phyloP scores from a whole-genome alignment of 1,140 invertebrate genomes.

The Druon quercuslanigerum region DNA sequence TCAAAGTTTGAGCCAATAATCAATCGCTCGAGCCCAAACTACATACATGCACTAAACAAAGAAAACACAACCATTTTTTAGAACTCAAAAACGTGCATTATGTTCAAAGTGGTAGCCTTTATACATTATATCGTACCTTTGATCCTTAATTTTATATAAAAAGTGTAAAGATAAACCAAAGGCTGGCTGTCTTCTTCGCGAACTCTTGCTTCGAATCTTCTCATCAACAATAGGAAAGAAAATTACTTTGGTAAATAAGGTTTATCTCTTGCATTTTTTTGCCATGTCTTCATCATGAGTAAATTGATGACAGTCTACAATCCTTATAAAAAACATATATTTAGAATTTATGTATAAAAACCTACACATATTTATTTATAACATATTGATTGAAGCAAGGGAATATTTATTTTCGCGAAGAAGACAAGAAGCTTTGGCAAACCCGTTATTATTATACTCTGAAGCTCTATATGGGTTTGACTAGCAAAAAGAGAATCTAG shows the following conservation, averaged over 20 bases:
- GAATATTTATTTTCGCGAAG: background rate
- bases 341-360: too few species aligned
- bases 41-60: conserved; percentile 50
- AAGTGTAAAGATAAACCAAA: conserved; percentile 45
- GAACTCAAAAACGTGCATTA: conserved; percentile 50
- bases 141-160: conserved; percentile 53
- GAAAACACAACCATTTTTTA: conserved; percentile 49
- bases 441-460: conserved; percentile 54
- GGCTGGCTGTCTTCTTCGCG: conserved; percentile 6
- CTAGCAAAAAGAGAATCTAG: conserved; percentile 52
- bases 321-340: too few species aligned
- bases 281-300: too few species aligned
- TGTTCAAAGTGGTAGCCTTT: conserved; percentile 50
- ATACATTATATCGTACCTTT: conserved; percentile 50
- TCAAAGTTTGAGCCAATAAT: conserved; percentile 31
- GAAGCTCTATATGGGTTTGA: conserved; percentile 47
- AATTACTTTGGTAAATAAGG: too few species aligned
- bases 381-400: background rate
- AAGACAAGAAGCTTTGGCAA: conserved; percentile 33
- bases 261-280: too few species aligned
- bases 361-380: too few species aligned
- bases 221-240: background rate
- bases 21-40: conserved; percentile 46
- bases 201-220: conserved; percentile 33
- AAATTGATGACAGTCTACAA: too few species aligned